phyloP scores from a whole-genome alignment of 2,797 vertebrate genomes.

The Acrocephalus scirpaceus region DNA sequence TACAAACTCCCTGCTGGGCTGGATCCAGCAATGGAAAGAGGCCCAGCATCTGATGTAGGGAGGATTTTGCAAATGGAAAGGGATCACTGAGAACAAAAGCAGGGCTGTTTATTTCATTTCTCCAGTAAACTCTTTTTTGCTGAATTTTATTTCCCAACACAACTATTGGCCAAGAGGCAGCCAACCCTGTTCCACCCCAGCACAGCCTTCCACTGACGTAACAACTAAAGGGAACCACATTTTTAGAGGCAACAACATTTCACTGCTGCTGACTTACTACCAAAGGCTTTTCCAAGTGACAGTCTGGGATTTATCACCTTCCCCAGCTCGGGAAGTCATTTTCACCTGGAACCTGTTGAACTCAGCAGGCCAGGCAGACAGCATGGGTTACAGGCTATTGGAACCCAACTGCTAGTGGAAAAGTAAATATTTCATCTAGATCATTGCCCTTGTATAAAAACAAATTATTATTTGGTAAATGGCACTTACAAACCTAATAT shows the following conservation, averaged over 20 bases:
- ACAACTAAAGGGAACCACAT: background rate
- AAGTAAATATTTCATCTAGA: conserved; percentile 33
- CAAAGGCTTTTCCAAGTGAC: conserved; percentile 4
- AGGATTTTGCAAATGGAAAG: conserved; percentile 3
- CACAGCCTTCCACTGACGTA: background rate
- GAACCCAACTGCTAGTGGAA: conserved; percentile 18
- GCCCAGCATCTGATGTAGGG: background rate
- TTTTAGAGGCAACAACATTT: conserved; percentile 25
- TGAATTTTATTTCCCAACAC: conserved; percentile 14
- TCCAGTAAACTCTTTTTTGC: background rate
- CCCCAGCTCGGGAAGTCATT: conserved; percentile 1
- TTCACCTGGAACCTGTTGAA: conserved; percentile 49
- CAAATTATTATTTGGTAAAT: conserved; percentile 47
- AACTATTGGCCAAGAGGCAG: conserved; percentile 7
- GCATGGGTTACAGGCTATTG: conserved; percentile 6
- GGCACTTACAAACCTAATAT: conserved; percentile 51
- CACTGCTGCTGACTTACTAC: conserved; percentile 11
- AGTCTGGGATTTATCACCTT: conserved; percentile 51
- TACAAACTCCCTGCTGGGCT: background rate
- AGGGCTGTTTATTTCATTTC: background rate
- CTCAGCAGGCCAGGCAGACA: conserved; percentile 28
- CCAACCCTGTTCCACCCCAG: background rate
- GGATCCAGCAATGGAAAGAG: background rate
- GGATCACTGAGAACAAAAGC: background rate
- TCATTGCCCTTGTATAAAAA: conserved; percentile 23